Conservation (phyloP, 2,113 vertebrate species). For the Siniperca knerii region DNA sequence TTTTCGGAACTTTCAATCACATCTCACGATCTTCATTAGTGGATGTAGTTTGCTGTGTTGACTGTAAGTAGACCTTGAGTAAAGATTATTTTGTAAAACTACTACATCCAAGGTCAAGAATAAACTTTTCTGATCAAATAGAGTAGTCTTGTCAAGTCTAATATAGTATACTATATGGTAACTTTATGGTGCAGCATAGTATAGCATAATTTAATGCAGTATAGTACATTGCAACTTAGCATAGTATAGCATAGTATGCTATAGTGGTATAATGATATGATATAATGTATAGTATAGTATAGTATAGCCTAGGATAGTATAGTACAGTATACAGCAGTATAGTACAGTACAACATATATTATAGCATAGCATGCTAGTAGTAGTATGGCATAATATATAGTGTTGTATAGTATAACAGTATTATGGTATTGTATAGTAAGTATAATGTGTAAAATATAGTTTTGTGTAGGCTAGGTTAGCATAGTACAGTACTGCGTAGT, state of each 20-base stretch:
- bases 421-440: not conserved
- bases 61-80: not conserved
- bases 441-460: not conserved
- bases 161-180: too few relatives aligned
- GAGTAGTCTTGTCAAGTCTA: too few relatives aligned
- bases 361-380: not conserved
- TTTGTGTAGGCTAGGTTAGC: not conserved
- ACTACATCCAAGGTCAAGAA: not conserved
- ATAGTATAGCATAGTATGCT: too few relatives aligned
- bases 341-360: not conserved
- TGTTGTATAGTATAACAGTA: not conserved
- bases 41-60: not conserved
- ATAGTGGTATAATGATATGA: not conserved
- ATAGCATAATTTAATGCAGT: not conserved
- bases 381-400: not conserved
- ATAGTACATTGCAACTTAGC: not conserved
- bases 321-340: not conserved
- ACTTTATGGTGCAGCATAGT: too few relatives aligned
- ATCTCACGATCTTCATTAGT: not conserved
- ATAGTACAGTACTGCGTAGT: too few relatives aligned
- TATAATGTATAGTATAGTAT: too few relatives aligned
- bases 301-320: too few relatives aligned
- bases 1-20: not conserved
- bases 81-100: too few relatives aligned
- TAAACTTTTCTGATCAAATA: not conserved